A percentile compares a stretch with the other conserved stretches of the same genome.
These are phyloP conservation scores for Neotoma lepida DNA, from an alignment of 2,113 vertebrate genomes.

Conservation along the genomic window DNA sequence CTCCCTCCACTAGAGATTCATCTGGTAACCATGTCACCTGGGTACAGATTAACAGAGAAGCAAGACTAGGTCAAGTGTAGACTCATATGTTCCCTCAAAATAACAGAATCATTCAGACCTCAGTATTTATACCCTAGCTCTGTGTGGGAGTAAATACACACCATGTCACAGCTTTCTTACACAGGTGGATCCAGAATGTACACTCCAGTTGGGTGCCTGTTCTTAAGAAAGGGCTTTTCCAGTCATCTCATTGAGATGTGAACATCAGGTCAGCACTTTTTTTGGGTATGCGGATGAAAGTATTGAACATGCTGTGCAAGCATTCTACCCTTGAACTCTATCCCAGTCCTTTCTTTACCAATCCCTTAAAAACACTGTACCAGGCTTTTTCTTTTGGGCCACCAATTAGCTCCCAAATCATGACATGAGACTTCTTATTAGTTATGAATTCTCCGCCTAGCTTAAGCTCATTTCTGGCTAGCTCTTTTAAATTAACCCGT, in stretches of 20 bases:
- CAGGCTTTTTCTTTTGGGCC: background rate
- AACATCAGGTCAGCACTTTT: background rate
- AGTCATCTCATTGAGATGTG: slow-evolving; percentile 22
- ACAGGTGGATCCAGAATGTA: slow-evolving; percentile 21
- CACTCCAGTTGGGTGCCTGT: background rate
- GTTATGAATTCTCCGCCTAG: background rate
- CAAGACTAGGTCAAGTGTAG: slow-evolving; percentile 9
- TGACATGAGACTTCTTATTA: background rate
- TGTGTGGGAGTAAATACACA: background rate
- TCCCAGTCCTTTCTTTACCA: background rate
- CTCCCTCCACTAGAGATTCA: background rate
- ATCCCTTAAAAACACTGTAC: background rate
- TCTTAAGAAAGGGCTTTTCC: slow-evolving; percentile 41
- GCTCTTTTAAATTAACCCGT: background rate
- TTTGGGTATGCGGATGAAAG: background rate
- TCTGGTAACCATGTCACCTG: background rate
- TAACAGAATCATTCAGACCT: slow-evolving; percentile 6
- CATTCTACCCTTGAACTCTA: background rate
- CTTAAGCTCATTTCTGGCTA: background rate
- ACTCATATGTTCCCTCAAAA: slow-evolving; percentile 31
- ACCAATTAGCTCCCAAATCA: background rate
- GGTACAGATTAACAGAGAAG: background rate
- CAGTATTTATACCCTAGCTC: slow-evolving; percentile 1
- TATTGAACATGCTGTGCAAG: background rate
- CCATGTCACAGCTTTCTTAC: slow-evolving; percentile 5